Percentiles rank a stretch among this genome's conserved stretches.
Evolutionary conservation across 2,113 vertebrate species (phyloP).

Genomic region (Plectropomus leopardus): DNA sequence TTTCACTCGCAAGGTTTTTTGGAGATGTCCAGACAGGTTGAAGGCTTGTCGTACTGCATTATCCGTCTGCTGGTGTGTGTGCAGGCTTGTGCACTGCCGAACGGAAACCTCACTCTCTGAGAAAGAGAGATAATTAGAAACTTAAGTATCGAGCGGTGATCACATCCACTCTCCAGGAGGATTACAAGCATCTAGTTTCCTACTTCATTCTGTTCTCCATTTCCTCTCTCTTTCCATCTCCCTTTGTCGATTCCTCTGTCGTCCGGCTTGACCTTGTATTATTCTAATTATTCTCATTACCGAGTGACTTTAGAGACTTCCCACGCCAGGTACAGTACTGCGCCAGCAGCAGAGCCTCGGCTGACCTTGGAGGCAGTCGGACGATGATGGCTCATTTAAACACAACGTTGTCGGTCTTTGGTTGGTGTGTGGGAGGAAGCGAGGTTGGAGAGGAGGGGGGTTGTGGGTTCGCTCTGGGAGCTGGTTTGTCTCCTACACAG

Average conservation of each 20-base stretch:
- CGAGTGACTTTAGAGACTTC: slow-evolving; percentile 55
- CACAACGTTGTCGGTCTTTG: slow-evolving; percentile 1
- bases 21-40: slow-evolving; percentile 24
- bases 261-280: slow-evolving; percentile 66
- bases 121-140: slow-evolving; percentile 47
- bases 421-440: slow-evolving; percentile 36
- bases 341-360: slow-evolving; percentile 29
- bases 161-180: slow-evolving; percentile 11
- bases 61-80: not conserved
- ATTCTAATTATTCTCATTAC: slow-evolving; percentile 75
- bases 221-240: not conserved
- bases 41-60: not conserved
- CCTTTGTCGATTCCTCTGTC: not conserved
- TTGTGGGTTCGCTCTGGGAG: slow-evolving; percentile 54
- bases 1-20: slow-evolving; percentile 20
- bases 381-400: slow-evolving; percentile 69
- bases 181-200: slow-evolving; percentile 22
- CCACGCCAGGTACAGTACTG: slow-evolving; percentile 10
- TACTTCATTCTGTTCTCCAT: slow-evolving; percentile 10
- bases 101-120: slow-evolving; percentile 13
- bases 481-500: slow-evolving; percentile 73
- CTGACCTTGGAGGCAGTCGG: slow-evolving; percentile 64
- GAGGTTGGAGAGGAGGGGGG: not conserved
- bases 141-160: slow-evolving; percentile 23
- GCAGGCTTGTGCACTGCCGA: too few species aligned